phyloP scores from a whole-genome alignment of 2,888 invertebrate genomes.

The Mesochorus sp. region DNA sequence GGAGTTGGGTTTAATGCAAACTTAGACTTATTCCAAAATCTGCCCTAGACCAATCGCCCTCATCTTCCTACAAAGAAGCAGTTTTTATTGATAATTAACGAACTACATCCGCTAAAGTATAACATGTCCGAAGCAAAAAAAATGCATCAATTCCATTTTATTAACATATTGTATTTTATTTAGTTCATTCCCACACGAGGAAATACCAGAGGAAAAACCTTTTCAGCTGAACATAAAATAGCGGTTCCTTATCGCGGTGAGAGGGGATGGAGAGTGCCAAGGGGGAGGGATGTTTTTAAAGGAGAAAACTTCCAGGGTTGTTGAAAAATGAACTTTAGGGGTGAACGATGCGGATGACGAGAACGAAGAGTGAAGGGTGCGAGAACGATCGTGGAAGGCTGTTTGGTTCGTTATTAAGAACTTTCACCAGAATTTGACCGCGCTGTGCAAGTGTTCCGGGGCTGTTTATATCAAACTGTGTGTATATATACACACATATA shows the following conservation, averaged over 20 bases:
- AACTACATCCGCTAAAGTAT: conserved; percentile 49
- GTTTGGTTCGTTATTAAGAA: conserved; percentile 50
- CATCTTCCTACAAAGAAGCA: conserved; percentile 48
- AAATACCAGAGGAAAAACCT: conserved; percentile 33
- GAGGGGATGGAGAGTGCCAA: conserved; percentile 45
- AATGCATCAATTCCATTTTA: neutral
- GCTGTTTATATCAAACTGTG: neutral
- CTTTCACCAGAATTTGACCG: conserved; percentile 37
- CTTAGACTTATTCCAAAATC: conserved; percentile 50
- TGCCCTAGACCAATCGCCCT: conserved; percentile 3
- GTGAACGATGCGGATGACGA: conserved; percentile 36
- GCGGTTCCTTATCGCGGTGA: conserved; percentile 62
- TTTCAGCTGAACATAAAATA: conserved; percentile 54
- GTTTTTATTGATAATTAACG: conserved; percentile 74
- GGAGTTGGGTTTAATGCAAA: conserved; percentile 64
- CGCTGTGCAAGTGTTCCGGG: conserved; percentile 12
- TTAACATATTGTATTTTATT: too few relatives aligned
- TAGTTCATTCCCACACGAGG: conserved; percentile 24
- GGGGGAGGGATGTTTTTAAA: conserved; percentile 44
- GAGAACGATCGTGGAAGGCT: conserved; percentile 44
- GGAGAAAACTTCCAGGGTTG: conserved; percentile 38
- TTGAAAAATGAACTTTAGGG: conserved; percentile 21
- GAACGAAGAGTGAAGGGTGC: conserved; percentile 47
- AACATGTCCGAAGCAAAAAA: neutral
- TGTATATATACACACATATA: neutral